Conservation (phyloP, 2,888 invertebrate species). For the Deilephila elpenor region DNA sequence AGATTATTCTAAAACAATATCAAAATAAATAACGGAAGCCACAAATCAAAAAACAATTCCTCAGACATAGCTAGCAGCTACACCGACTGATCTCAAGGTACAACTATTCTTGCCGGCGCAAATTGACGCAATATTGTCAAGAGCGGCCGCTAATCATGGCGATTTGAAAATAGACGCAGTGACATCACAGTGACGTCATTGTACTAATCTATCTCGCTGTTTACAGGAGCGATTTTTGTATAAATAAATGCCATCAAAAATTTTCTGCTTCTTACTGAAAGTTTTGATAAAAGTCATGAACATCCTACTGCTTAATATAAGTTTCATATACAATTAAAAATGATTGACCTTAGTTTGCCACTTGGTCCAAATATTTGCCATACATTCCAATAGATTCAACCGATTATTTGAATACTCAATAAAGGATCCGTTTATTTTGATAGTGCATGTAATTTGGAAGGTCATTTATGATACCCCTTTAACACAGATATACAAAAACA, state of each 20-base stretch:
- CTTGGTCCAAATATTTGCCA: no score
- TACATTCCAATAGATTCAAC: no score
- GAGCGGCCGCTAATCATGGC: constrained; percentile 14
- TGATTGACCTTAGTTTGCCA: no score
- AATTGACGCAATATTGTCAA: constrained; percentile 15
- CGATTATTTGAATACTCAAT: background rate
- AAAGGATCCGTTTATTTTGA: background rate
- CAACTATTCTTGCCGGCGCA: background rate
- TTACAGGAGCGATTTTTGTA: background rate
- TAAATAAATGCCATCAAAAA: background rate
- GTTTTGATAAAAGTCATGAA: no score
- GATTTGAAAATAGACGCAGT: constrained; percentile 1
- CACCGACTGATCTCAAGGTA: background rate
- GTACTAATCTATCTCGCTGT: background rate
- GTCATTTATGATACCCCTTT: background rate
- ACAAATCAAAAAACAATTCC: background rate
- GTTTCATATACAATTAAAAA: no score
- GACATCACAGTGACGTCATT: background rate
- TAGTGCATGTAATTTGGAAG: background rate
- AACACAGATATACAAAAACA: background rate
- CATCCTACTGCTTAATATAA: no score
- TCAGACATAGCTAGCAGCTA: background rate
- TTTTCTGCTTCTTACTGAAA: no score
- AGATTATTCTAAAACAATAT: background rate
- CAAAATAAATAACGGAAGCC: background rate